Conservation (phyloP, 1,140 invertebrate species). For the Venturia canescens region DNA sequence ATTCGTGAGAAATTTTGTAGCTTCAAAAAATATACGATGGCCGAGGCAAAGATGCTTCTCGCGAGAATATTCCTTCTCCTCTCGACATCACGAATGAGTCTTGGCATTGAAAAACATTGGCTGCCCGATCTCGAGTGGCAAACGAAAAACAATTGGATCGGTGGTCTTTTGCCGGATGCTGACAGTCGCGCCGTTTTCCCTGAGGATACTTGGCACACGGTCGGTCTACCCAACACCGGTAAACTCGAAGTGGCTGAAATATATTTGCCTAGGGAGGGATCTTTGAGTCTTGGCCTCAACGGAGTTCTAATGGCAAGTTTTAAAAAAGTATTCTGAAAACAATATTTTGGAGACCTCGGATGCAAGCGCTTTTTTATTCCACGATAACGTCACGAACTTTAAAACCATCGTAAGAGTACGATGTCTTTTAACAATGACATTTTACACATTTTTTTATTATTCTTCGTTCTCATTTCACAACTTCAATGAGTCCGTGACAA, state of each 20-base stretch:
- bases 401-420: too few relatives aligned
- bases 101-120: constrained; percentile 62
- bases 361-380: constrained; percentile 8
- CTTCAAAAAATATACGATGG: neutral
- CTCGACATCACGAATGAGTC: neutral
- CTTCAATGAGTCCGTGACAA: too few relatives aligned
- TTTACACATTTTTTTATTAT: too few relatives aligned
- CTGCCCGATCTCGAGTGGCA: constrained; percentile 70
- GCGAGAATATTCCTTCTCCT: neutral
- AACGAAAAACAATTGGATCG: constrained; percentile 66
- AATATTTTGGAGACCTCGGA: neutral
- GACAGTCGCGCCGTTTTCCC: constrained; percentile 68
- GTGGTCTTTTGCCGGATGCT: constrained; percentile 57
- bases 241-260: constrained; percentile 61
- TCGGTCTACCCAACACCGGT: constrained; percentile 58
- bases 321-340: neutral
- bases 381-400: too few relatives aligned
- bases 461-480: too few relatives aligned
- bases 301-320: constrained; percentile 64
- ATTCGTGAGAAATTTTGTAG: too few relatives aligned
- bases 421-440: too few relatives aligned
- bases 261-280: constrained; percentile 67
- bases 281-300: constrained; percentile 61
- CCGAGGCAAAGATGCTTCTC: neutral
- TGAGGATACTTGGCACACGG: constrained; percentile 63